phyloP scores from a whole-genome alignment of 2,113 vertebrate species.

The Myocastor coypus region DNA sequence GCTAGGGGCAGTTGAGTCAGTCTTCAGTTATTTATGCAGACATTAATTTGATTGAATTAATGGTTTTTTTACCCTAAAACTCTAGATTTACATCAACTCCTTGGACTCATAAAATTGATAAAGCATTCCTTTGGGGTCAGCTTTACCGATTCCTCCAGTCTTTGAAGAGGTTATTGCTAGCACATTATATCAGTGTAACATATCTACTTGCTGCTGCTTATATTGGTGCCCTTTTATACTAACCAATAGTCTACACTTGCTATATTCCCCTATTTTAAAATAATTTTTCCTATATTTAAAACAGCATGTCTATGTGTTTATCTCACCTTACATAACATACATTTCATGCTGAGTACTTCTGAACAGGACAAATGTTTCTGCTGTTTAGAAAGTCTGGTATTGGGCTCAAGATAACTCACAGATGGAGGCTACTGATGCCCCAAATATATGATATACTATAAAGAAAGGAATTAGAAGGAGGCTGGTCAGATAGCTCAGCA shows the following conservation, averaged over 20 bases:
- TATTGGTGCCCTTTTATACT: not conserved
- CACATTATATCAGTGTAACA: constrained; percentile 44
- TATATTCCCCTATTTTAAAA: not conserved
- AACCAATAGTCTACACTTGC: not conserved
- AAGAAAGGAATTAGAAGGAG: not conserved
- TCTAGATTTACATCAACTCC: constrained; percentile 77
- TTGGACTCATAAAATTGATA: constrained; percentile 49
- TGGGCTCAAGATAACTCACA: not conserved
- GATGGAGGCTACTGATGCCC: not conserved
- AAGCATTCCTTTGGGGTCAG: constrained; percentile 64
- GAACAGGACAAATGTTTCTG: constrained; percentile 23
- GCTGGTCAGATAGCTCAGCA: too few relatives aligned
- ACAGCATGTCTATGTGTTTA: not conserved
- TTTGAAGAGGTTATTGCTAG: constrained; percentile 80
- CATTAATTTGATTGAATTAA: constrained; percentile 41
- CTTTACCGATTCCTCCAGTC: constrained; percentile 68
- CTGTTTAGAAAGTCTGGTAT: not conserved
- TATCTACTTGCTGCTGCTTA: not conserved
- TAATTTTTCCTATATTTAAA: not conserved
- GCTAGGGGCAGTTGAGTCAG: not conserved
- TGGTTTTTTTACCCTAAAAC: constrained; percentile 63
- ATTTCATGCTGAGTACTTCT: not conserved
- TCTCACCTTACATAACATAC: not conserved
- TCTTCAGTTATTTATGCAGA: not conserved
- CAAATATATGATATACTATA: not conserved